A percentile compares a stretch with the other conserved stretches of the same genome.
Conservation (phyloP, 2,797 vertebrate species). For the Anomalospiza imberbis region DNA sequence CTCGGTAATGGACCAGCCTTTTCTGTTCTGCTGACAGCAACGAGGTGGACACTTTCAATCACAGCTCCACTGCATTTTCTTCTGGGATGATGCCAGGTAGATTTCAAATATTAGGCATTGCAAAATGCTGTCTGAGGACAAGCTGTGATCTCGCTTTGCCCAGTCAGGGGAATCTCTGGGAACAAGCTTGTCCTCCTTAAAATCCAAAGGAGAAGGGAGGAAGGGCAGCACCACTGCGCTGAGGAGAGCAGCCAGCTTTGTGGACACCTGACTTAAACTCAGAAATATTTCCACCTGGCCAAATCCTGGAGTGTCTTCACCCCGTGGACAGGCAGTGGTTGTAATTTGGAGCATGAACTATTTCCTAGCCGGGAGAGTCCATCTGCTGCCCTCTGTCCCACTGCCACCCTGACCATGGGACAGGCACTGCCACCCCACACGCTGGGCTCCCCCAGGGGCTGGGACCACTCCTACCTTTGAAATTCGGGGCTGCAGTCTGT, state of each 20-base stretch:
- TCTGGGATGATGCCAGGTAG: not conserved
- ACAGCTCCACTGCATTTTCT: not conserved
- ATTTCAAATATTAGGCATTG: not conserved
- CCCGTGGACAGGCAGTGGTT: fast-evolving
- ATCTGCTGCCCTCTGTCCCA: not conserved
- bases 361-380: fast-evolving
- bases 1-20: not conserved
- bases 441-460: not conserved
- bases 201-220: not conserved
- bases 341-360: not conserved
- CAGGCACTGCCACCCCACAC: not conserved
- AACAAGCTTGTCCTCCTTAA: not conserved
- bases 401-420: not conserved
- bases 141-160: not conserved
- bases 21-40: not conserved
- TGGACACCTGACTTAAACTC: not conserved
- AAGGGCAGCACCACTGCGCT: not conserved
- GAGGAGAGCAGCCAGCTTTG: not conserved
- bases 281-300: not conserved
- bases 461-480: not conserved
- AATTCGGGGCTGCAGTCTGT: not conserved
- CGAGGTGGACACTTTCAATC: not conserved
- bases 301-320: fast-evolving
- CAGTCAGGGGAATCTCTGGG: not conserved
- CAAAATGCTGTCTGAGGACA: not conserved